Base-by-base conservation (phyloP, 2,888 invertebrate species). In the Meliscaeva auricollis region DNA sequence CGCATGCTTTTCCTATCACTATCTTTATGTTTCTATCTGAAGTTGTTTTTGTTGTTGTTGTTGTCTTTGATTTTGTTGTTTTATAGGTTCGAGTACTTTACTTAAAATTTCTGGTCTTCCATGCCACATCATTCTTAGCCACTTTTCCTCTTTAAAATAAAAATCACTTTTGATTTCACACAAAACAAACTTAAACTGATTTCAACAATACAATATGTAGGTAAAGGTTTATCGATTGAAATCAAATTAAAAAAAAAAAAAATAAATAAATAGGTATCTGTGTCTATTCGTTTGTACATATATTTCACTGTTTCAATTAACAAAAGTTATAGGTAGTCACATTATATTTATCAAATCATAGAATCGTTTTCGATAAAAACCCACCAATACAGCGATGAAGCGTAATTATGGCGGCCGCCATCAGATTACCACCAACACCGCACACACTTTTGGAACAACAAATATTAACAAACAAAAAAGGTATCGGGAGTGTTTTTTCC, bases 61-160 rank as follows among this genome's bases (percentile, higher is more conserved):
- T n/a, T n/a, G n/a, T n/a, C n/a, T n/a, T n/a, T n/a, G n/a, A 50
- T 50, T 50, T 15, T 56, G 38, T 20, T 38, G 38, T 48, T 50
- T 32, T 26, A 20, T 11, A 2, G 35, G 35, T 35, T 8, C 6
- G 35, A 13, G 17, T 70, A 30, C 68, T 79, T 88, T 90, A 90
- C 90, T 88, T 90, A 90, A 87, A 88, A 90, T 90, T 66, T 90
- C 89, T 88, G 89, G 90, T 88, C 88, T 90, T 87, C 90, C 89
- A 87, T 90, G 90, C 90, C 90, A 90, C 90, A 90, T 89, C 66
- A 22, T 62, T 58, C 13, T 50, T 26, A 32, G 6, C 11, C 32
- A 15, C 44, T 48, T 72, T 30, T 38, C 30, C n/a, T 30, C n/a
- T 46, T 20, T 11, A 15, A 46, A 13, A 20, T 8, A 46, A n/a